Evolutionary conservation across 2,888 invertebrate species (phyloP).

Genomic region (Pseudococcus jackbeardsleyi): DNA sequence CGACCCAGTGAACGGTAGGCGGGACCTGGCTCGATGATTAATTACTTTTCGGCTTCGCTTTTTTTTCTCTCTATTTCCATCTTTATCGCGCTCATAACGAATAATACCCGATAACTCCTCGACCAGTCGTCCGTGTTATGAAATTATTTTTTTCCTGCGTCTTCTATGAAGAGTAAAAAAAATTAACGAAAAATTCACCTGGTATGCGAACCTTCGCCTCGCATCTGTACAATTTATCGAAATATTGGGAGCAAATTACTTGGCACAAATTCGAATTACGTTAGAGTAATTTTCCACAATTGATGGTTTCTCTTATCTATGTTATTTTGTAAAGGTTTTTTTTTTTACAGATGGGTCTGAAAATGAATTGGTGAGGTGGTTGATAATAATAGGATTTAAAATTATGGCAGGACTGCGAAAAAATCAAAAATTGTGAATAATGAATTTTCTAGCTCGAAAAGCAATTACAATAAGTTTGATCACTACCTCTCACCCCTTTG

Average conservation of each 20-base stretch:
- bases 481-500: too few species aligned
- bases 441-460: too few species aligned
- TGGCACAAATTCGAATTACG: neutral
- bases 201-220: neutral
- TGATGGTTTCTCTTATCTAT: too few species aligned
- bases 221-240: neutral
- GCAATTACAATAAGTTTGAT: too few species aligned
- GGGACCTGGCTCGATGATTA: conserved; percentile 57
- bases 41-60: conserved; percentile 55
- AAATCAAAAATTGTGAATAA: too few species aligned
- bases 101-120: neutral
- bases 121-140: neutral
- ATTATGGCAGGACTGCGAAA: too few species aligned
- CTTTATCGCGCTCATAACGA: neutral
- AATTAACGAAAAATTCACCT: neutral
- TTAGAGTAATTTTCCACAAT: too few species aligned
- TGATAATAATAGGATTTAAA: too few species aligned
- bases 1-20: conserved; percentile 56
- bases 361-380: too few species aligned
- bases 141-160: neutral
- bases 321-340: too few species aligned
- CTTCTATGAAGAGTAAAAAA: neutral
- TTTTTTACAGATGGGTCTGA: too few species aligned
- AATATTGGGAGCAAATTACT: neutral
- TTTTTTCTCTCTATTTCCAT: neutral